Base-by-base conservation (phyloP, 35 echinoderm and acorn worm species). In the Strongylocentrotus purpuratus region DNA sequence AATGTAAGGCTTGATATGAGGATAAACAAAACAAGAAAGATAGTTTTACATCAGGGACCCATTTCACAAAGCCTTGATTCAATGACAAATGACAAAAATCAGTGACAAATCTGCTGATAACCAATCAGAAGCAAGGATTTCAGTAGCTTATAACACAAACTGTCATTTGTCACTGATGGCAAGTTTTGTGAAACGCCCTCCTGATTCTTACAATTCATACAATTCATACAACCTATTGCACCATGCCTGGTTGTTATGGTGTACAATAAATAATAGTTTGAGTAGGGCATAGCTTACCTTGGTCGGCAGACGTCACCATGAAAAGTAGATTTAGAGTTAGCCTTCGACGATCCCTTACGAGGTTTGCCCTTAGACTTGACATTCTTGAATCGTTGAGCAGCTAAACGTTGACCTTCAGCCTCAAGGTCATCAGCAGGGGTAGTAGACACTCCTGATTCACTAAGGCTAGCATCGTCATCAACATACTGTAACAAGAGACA, bases 261-360 rank as follows among this genome's bases (percentile, higher is more conserved):
- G 65, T 22, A 14, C 65, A 78, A 28, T 78, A 8, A 6, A 78
- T 55, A 32, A 46, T 12, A 50, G n/a, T 15, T 28, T 93, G 0
- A 45, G 45, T 46, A 4, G 31, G 15, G 33, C 33, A 86, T 46
- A n/a, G 35, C 86, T 96, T 47, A 99, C 98, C 96, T 97, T 94
- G 96, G 95, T 94, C 96, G 95, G 88, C 90, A 96, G 58, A 99
- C 89, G 87, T 99, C 98, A 31, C 97, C 98, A 94, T 97, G 96
- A 90, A 97, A 97, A 32, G 94, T 32, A 17, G 92, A 93, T 55
- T 96, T 96, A 6, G 92, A 88, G 94, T 18, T 45, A 52, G 93
- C 95, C 95, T 96, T 87, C 47, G 94, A 94, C 46, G 94, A 45
- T 85, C 95, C 94, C 94, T 98, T 98, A 35, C 97, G 95, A 15